A percentile compares a stretch with the other conserved stretches of the same genome.
Evolutionary conservation across 2,888 invertebrate species (phyloP).

Genomic region (Doris montereyensis): DNA sequence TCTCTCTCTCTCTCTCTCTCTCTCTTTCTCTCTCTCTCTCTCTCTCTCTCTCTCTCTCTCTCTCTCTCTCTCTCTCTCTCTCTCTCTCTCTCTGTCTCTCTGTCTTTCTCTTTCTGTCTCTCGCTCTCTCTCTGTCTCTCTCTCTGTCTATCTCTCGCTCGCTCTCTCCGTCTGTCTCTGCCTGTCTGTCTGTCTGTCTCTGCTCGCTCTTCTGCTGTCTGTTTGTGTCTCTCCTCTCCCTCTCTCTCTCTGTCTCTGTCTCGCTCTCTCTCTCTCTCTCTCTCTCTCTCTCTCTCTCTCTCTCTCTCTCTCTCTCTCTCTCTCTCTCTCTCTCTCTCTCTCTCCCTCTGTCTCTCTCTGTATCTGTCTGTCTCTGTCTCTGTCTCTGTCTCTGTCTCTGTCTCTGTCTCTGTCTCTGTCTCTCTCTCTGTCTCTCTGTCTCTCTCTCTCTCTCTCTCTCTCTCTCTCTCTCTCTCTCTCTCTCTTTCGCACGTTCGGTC

Average conservation of each 20-base stretch:
- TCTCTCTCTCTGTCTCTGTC: constrained; percentile 16
- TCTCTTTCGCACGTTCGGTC: not conserved
- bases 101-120: not conserved
- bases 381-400: not conserved
- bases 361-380: not conserved
- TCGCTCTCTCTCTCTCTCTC: too few relatives aligned
- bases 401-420: not conserved
- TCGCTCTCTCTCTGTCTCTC: too few relatives aligned
- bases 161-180: too few relatives aligned
- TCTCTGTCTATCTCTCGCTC: too few relatives aligned
- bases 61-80: constrained; percentile 30
- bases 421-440: not conserved
- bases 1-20: too few relatives aligned
- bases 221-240: not conserved
- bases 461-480: not conserved
- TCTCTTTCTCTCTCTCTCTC: too few relatives aligned
- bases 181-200: too few relatives aligned
- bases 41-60: not conserved
- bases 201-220: not conserved
- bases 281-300: constrained; percentile 20
- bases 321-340: constrained; percentile 16
- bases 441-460: not conserved
- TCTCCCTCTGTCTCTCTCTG: too few relatives aligned
- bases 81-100: not conserved
- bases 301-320: constrained; percentile 15